A percentile compares a stretch with the other conserved stretches of the same genome.
phyloP scores from a whole-genome alignment of 1,140 invertebrate species.

The Adelges cooleyi region DNA sequence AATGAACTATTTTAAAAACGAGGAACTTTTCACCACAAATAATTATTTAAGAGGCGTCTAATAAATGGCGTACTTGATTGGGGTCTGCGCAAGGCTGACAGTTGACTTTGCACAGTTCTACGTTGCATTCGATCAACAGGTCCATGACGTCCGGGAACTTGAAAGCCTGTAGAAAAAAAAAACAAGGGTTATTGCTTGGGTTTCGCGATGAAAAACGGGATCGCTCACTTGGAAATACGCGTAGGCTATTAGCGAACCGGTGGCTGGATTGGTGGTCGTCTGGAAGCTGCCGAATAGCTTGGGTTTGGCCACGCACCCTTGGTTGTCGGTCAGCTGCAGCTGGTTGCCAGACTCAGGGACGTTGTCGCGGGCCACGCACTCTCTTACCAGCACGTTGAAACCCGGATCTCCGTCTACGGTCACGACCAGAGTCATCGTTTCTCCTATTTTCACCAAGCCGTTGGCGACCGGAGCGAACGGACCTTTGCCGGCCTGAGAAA shows the following conservation, averaged over 20 bases:
- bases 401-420: conserved; percentile 66
- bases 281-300: conserved; percentile 73
- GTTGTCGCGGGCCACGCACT: conserved; percentile 60
- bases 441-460: conserved; percentile 70
- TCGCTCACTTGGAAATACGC: conserved; percentile 53
- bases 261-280: conserved; percentile 60
- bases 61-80: conserved; percentile 46
- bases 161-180: conserved; percentile 48
- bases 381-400: conserved; percentile 65
- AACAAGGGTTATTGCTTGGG: not conserved
- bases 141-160: conserved; percentile 83
- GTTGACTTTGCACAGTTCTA: conserved; percentile 69
- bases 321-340: conserved; percentile 58
- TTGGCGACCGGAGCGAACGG: conserved; percentile 62
- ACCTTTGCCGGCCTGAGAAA: conserved; percentile 52
- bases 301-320: conserved; percentile 67
- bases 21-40: too few species aligned
- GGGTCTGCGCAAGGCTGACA: conserved; percentile 60
- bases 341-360: conserved; percentile 45
- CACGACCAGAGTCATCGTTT: conserved; percentile 69
- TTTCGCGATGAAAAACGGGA: not conserved
- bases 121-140: conserved; percentile 69
- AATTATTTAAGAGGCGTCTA: too few species aligned
- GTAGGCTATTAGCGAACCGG: conserved; percentile 61
- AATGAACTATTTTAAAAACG: too few species aligned